These are phyloP conservation scores for Phodopus roborovskii DNA, from an alignment of 2,113 vertebrate species.

Conservation along the genomic window DNA sequence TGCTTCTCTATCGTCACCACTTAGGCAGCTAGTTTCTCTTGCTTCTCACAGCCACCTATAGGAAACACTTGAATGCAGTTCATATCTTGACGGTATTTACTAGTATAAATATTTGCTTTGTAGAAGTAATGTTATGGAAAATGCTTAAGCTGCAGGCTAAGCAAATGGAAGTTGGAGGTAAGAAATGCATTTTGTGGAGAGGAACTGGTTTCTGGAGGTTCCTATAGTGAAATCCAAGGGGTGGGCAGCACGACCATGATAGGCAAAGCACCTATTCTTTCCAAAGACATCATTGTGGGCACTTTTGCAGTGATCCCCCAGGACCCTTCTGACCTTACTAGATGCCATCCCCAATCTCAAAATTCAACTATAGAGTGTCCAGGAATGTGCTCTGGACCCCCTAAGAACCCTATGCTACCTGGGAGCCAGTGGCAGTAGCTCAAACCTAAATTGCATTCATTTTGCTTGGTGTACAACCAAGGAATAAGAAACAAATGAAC, in stretches of 20 bases:
- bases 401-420: accelerated
- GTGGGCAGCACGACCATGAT: constrained; percentile 10
- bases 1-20: neutral
- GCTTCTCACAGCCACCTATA: constrained; percentile 73
- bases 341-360: accelerated
- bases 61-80: constrained; percentile 75
- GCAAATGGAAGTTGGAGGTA: constrained; percentile 80
- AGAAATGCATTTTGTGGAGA: constrained; percentile 76
- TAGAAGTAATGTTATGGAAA: constrained; percentile 76
- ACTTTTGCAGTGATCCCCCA: neutral
- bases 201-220: constrained; percentile 45
- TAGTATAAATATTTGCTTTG: constrained; percentile 85
- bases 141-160: constrained; percentile 80
- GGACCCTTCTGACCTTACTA: neutral
- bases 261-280: neutral
- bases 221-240: constrained; percentile 38
- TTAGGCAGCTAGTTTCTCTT: constrained; percentile 60
- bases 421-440: too few species aligned
- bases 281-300: neutral
- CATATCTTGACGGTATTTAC: constrained; percentile 82
- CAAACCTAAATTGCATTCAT: neutral
- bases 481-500: neutral
- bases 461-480: neutral
- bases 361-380: accelerated
- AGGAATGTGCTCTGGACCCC: accelerated